phyloP scores from a whole-genome alignment of 2,888 invertebrate species.

The Syrista parreyssii region DNA sequence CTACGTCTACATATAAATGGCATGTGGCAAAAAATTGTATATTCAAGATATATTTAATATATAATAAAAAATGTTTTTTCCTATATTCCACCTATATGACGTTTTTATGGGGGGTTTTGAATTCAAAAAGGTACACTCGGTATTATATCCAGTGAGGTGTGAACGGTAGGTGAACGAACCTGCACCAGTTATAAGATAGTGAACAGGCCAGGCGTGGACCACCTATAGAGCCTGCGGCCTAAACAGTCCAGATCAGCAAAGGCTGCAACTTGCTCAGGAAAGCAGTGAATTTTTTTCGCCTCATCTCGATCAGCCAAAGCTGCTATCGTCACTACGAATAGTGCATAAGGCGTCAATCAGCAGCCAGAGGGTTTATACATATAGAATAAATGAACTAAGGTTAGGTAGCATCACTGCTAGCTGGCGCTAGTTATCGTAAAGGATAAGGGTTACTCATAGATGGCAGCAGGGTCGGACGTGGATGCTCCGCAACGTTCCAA shows the following conservation, averaged over 20 bases:
- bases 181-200: constrained; percentile 34
- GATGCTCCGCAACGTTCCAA: no score
- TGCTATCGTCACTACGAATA: not conserved
- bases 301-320: not conserved
- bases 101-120: not conserved
- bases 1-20: no score
- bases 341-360: not conserved
- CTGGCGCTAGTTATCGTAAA: not conserved
- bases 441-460: not conserved
- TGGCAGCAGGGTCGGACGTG: not conserved
- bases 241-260: constrained; percentile 29
- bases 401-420: not conserved
- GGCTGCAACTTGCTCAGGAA: not conserved
- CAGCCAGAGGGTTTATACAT: not conserved
- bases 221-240: constrained; percentile 41
- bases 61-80: no score
- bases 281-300: not conserved
- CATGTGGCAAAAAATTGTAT: no score
- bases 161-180: constrained; percentile 49
- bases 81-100: no score
- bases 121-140: constrained; percentile 8
- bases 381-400: not conserved
- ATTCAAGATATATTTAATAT: no score
- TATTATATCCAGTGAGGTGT: constrained; percentile 45
- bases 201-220: constrained; percentile 36